Evolutionary conservation across 2,113 vertebrate genomes (phyloP), one percentile per base, ranked within the genome.

Genomic region (Malurus cyaneus): DNA sequence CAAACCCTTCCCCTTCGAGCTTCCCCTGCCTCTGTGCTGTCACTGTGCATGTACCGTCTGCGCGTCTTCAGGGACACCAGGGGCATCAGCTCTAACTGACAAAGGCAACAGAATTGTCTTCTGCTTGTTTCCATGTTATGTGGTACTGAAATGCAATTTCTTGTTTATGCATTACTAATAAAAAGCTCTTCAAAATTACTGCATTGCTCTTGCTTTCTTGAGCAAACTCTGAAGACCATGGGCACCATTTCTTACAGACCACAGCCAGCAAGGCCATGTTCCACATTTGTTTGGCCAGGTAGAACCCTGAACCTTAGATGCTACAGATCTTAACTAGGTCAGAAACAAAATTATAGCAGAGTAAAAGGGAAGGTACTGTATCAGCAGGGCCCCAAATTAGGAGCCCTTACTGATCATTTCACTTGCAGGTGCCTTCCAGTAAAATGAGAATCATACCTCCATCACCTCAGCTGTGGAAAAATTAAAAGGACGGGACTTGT

Each of bases 91-190:
- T 91, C 80, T 50, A 72, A 47, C 56, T 41, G 66, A 41, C 36
- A 80, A 66, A 88, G 77, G 85, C 93, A 90, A 65, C 16, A 92
- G 88, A 54, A 56, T 19, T 91, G 49, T 61, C 65, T 85, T 67
- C 88, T 94, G 92, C 93, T 80, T 41, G 18, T 93, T 91, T 74
- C 78, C 73, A 53, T 76, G 85, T 73, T 41, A 57, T 0, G 24
- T 78, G 90, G 34, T 83, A 74, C 60, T 78, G 80, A 95, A 79
- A 91, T 89, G 87, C 73, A 84, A 39, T 42, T 79, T 65, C 90
- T 88, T 81, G 80, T 93, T 93, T 41, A 71, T 76, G 92, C 19
- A 0, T 95, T 96, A 66, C 73, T 95, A 96, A 96, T 96, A 92
- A 96, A 95, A 94, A 57, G 23, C 11, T 86, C 64, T 71, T 80